Conservation (phyloP, 2,113 vertebrate species). For the Brachypteracias leptosomus region DNA sequence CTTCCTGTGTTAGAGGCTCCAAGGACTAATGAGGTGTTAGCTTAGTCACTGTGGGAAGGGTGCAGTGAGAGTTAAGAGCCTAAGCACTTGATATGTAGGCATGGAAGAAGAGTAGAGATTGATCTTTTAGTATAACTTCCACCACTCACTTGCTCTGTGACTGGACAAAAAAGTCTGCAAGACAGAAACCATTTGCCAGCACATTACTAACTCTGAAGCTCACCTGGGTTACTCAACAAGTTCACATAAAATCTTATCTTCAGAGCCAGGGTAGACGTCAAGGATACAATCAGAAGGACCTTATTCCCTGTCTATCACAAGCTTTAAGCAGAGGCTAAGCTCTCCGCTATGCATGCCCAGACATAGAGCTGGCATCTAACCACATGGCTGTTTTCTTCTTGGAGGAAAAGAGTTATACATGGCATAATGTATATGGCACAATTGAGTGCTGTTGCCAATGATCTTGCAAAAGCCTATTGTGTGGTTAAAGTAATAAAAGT, state of each 20-base stretch:
- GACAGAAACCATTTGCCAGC: background rate
- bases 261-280: background rate
- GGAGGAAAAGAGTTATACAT: background rate
- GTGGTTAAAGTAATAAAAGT: background rate
- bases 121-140: background rate
- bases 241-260: constrained; percentile 11
- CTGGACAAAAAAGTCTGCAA: background rate
- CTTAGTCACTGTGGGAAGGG: background rate
- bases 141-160: background rate
- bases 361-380: background rate
- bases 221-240: background rate
- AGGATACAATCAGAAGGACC: background rate
- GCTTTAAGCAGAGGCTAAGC: background rate
- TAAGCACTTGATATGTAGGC: background rate
- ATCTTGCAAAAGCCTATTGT: background rate
- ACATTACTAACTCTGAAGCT: background rate
- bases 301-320: constrained; percentile 1
- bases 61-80: background rate
- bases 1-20: background rate
- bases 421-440: background rate
- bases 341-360: background rate
- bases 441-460: background rate
- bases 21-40: background rate
- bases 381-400: background rate
- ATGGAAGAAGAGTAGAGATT: background rate